Conservation (phyloP, 2,888 invertebrate species). For the Conchocele bisecta region DNA sequence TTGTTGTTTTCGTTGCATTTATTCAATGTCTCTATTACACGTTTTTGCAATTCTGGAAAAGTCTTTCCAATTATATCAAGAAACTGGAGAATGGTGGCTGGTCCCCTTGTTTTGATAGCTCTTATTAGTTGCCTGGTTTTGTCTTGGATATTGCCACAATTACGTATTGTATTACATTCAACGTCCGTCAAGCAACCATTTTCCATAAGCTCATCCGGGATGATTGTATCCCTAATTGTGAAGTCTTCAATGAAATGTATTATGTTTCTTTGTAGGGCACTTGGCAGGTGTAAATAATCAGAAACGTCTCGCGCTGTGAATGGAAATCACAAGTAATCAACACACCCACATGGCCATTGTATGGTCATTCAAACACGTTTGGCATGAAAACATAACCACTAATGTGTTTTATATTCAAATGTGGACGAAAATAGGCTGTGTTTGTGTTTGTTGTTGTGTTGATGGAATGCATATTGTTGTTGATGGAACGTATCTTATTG, state of each 20-base stretch:
- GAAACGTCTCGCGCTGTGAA: not conserved
- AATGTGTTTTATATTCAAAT: too few relatives aligned
- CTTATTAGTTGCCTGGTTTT: slow-evolving; percentile 12
- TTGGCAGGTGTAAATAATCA: not conserved
- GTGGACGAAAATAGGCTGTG: too few relatives aligned
- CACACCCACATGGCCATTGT: too few relatives aligned
- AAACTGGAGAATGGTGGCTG: slow-evolving; percentile 15
- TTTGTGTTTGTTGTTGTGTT: too few relatives aligned
- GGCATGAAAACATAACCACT: too few relatives aligned
- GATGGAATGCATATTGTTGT: too few relatives aligned
- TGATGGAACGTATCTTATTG: too few relatives aligned
- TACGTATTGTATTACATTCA: not conserved
- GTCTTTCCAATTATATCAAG: slow-evolving; percentile 23
- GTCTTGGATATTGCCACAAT: slow-evolving; percentile 2
- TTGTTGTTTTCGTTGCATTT: slow-evolving; percentile 20
- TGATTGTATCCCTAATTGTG: not conserved
- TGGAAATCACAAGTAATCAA: too few relatives aligned
- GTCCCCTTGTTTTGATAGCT: slow-evolving; percentile 17
- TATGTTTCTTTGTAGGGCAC: slow-evolving; percentile 3
- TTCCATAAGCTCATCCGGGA: not conserved
- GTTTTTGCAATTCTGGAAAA: slow-evolving; percentile 11
- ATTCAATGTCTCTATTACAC: slow-evolving; percentile 11
- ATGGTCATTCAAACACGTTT: too few relatives aligned
- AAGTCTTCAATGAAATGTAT: not conserved
- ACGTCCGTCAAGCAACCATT: not conserved